Evolutionary conservation across 2,888 invertebrate genomes (phyloP).

Genomic region (Crepidodera aurea): DNA sequence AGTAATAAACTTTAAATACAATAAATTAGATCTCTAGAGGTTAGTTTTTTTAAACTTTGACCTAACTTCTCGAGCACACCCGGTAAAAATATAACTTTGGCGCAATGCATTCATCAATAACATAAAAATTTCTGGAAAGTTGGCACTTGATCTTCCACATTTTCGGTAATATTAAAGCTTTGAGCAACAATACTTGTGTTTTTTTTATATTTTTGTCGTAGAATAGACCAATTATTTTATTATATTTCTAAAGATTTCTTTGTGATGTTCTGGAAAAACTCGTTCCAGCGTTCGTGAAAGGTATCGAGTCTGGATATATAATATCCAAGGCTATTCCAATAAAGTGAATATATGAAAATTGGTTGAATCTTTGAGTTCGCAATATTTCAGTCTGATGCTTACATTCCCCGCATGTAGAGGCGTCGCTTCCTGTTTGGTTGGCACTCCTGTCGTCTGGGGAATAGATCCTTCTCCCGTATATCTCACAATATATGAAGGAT

Average conservation of each 20-base stretch:
- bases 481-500: conserved; percentile 60
- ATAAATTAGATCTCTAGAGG: no score
- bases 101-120: no score
- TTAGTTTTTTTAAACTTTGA: no score
- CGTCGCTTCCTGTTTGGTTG: conserved; percentile 61
- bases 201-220: no score
- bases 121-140: no score
- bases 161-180: no score
- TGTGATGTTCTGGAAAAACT: conserved; percentile 4
- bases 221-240: no score
- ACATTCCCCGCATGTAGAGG: conserved; percentile 54
- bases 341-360: conserved; percentile 59
- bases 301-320: conserved; percentile 25
- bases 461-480: conserved; percentile 48
- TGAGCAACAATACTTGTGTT: no score
- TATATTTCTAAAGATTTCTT: background rate
- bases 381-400: conserved; percentile 59
- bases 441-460: conserved; percentile 56
- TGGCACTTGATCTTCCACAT: no score
- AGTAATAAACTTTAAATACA: no score
- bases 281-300: conserved; percentile 5
- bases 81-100: no score
- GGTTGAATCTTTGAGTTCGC: conserved; percentile 60
- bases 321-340: conserved; percentile 32
- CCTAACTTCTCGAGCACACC: no score